Conservation (phyloP, 2,888 invertebrate genomes). For the Cotesia congregata region DNA sequence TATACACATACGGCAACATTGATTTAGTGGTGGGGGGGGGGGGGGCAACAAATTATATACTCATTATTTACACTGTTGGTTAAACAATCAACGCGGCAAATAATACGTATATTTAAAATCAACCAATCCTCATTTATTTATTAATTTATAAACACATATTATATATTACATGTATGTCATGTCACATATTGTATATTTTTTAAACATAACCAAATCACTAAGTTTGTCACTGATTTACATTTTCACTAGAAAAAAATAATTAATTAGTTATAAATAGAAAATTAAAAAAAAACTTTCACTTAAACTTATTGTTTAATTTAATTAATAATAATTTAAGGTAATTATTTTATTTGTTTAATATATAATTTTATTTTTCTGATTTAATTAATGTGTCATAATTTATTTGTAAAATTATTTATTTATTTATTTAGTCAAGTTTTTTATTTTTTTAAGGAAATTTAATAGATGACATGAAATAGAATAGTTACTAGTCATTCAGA, state of each 20-base stretch:
- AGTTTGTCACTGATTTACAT: not conserved
- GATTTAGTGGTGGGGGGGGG: no score
- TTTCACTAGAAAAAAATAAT: not conserved
- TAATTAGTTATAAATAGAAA: not conserved
- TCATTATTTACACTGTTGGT: conserved; percentile 19
- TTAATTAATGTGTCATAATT: not conserved
- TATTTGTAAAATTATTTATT: not conserved
- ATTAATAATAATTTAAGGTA: no score
- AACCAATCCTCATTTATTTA: conserved; percentile 21
- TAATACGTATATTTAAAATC: conserved; percentile 18
- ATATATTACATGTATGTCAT: not conserved
- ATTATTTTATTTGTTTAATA: no score
- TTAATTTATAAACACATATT: not conserved
- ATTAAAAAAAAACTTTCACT: no score
- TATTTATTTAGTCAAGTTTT: conserved; percentile 8
- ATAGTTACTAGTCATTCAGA: conserved; percentile 10
- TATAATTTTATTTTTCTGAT: not conserved
- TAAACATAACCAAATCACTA: not conserved
- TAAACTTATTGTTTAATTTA: no score
- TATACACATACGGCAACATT: conserved; percentile 15
- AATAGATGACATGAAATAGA: not conserved
- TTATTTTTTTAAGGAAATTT: not conserved
- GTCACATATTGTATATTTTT: not conserved
- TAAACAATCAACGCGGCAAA: not conserved
- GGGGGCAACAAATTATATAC: not conserved